Percentiles rank a stretch among this genome's conserved stretches.
These are phyloP conservation scores for Cecropterus lyciades DNA, from an alignment of 1,140 invertebrate genomes.

Conservation along the genomic window DNA sequence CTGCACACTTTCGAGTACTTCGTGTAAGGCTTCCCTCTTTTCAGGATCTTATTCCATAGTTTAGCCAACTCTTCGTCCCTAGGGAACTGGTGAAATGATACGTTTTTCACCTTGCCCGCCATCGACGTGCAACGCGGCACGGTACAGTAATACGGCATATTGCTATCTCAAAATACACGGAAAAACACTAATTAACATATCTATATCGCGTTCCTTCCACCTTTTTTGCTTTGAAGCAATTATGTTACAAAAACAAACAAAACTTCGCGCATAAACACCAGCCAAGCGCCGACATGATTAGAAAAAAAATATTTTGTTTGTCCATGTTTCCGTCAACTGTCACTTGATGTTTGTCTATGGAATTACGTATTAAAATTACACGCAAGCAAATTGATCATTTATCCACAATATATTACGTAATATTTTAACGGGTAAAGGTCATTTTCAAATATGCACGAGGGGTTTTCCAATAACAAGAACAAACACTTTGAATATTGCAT, in stretches of 20 bases:
- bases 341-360: background rate
- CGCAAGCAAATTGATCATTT: background rate
- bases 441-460: background rate
- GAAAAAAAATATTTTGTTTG: slow-evolving; percentile 40
- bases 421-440: background rate
- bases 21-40: slow-evolving; percentile 78
- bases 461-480: background rate
- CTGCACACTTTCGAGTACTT: slow-evolving; percentile 83
- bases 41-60: slow-evolving; percentile 75
- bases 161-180: slow-evolving; percentile 38
- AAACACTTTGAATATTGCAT: background rate
- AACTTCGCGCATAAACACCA: slow-evolving; percentile 65
- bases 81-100: slow-evolving; percentile 81
- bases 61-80: slow-evolving; percentile 72
- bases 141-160: slow-evolving; percentile 81
- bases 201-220: slow-evolving; percentile 39
- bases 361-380: background rate
- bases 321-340: slow-evolving; percentile 18
- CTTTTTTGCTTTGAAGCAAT: slow-evolving; percentile 32
- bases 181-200: slow-evolving; percentile 50
- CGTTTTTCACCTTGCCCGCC: slow-evolving; percentile 80
- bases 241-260: slow-evolving; percentile 68
- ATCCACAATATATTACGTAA: background rate
- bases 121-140: slow-evolving; percentile 80
- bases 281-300: slow-evolving; percentile 63